phyloP scores from a whole-genome alignment of 2,797 vertebrate species.

The Chloroceryle inda region DNA sequence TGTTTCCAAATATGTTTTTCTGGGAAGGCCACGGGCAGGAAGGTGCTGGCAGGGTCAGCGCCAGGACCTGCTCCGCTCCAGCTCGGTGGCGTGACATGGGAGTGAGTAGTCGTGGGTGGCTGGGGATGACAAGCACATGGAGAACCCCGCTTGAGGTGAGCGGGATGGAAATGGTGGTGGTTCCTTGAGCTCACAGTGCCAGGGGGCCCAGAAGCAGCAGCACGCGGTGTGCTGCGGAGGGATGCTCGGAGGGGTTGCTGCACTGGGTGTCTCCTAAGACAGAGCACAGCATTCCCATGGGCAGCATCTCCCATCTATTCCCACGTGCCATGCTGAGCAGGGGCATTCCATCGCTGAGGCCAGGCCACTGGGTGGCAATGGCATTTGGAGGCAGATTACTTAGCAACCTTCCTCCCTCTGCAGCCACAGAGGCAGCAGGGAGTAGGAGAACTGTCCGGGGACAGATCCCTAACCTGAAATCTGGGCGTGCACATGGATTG shows the following conservation, averaged over 20 bases:
- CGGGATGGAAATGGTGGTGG: background rate
- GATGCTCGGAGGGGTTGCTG: background rate
- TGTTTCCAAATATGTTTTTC: background rate
- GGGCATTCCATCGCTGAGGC: background rate
- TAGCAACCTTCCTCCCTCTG: background rate
- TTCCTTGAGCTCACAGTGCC: background rate
- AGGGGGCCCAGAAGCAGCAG: background rate
- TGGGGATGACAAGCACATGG: background rate
- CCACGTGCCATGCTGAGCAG: background rate
- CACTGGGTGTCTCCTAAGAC: background rate
- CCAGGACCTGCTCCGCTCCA: background rate
- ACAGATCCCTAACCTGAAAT: background rate
- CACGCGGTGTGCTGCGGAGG: too few species aligned
- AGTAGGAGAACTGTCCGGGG: background rate
- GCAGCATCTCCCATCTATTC: background rate
- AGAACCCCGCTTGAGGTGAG: background rate
- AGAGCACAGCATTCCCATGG: background rate
- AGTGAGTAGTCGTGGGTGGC: background rate
- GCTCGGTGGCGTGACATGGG: accelerated
- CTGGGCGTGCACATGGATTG: accelerated
- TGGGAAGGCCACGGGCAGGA: background rate
- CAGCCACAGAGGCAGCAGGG: background rate
- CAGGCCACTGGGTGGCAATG: background rate
- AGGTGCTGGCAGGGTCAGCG: background rate
- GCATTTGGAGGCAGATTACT: background rate